Percentiles rank a stretch among this genome's conserved stretches.
These are phyloP conservation scores for Spongilla lacustris DNA, from an alignment of 37 sponge, comb jelly and placozoan species.

Conservation along the genomic window DNA sequence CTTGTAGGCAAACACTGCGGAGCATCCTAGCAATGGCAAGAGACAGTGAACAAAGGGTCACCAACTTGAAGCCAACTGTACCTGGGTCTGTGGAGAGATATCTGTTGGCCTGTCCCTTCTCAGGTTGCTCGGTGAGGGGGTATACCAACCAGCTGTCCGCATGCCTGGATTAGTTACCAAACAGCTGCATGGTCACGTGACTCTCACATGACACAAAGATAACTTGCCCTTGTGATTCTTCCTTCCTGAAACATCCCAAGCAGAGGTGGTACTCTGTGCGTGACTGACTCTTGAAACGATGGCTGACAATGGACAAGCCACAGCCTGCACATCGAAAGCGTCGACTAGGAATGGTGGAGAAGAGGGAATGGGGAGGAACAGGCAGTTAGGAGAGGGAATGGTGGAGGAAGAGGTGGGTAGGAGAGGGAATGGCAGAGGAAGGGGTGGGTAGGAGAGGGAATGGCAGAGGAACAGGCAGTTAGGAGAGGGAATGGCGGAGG, in stretches of 20 bases:
- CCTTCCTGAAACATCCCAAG: constrained; percentile 75
- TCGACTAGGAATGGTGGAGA: background rate
- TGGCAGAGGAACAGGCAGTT: background rate
- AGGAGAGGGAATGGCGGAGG: no score
- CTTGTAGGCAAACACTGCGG: constrained; percentile 8
- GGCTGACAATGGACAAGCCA: constrained; percentile 46
- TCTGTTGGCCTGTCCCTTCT: constrained; percentile 13
- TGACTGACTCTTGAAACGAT: constrained; percentile 62
- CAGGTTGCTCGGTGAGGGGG: constrained; percentile 45
- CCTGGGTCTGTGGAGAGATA: constrained; percentile 38
- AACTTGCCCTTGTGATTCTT: constrained; percentile 38
- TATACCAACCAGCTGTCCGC: constrained; percentile 68
- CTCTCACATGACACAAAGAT: background rate
- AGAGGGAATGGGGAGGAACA: background rate
- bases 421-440: background rate
- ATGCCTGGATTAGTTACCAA: background rate
- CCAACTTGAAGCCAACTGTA: background rate
- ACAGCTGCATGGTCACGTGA: background rate
- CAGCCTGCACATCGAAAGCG: constrained; percentile 52
- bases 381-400: background rate
- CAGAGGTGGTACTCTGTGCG: constrained; percentile 66
- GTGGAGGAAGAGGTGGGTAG: background rate
- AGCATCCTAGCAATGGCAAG: background rate
- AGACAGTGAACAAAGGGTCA: background rate
- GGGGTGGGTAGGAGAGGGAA: background rate